Evolutionary conservation across 2,113 vertebrate genomes (phyloP).

Genomic region (Gallinago jamesoni): DNA sequence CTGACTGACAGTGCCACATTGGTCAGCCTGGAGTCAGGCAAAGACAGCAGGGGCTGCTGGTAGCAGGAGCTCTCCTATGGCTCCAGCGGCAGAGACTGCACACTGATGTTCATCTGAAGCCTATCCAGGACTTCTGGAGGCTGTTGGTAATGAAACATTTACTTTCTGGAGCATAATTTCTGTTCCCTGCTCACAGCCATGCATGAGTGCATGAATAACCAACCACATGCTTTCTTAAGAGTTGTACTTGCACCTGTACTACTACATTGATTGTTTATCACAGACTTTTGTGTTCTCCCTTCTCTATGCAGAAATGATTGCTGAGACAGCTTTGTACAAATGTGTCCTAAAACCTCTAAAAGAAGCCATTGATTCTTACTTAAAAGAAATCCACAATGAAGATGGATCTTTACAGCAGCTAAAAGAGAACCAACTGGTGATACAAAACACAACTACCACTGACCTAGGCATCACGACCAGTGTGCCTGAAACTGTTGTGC

Average conservation of each 20-base stretch:
- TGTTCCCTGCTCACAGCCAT: not conserved
- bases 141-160: not conserved
- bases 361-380: slow-evolving; percentile 81
- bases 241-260: not conserved
- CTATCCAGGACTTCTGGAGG: not conserved
- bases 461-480: slow-evolving; percentile 90
- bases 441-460: slow-evolving; percentile 91
- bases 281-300: not conserved
- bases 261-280: not conserved
- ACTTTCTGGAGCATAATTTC: not conserved
- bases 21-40: not conserved
- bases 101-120: not conserved
- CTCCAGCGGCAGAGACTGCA: not conserved
- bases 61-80: not conserved
- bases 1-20: not conserved
- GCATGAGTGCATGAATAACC: not conserved
- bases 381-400: slow-evolving; percentile 84
- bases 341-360: slow-evolving; percentile 93
- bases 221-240: not conserved
- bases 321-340: slow-evolving; percentile 91
- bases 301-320: slow-evolving; percentile 80
- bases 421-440: slow-evolving; percentile 86
- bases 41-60: not conserved
- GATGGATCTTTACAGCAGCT: slow-evolving; percentile 83
- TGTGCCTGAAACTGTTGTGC: slow-evolving; percentile 84